Percentiles rank a stretch among this genome's conserved stretches.
Conservation (phyloP, 2,113 vertebrate species). For the Lontra canadensis region DNA sequence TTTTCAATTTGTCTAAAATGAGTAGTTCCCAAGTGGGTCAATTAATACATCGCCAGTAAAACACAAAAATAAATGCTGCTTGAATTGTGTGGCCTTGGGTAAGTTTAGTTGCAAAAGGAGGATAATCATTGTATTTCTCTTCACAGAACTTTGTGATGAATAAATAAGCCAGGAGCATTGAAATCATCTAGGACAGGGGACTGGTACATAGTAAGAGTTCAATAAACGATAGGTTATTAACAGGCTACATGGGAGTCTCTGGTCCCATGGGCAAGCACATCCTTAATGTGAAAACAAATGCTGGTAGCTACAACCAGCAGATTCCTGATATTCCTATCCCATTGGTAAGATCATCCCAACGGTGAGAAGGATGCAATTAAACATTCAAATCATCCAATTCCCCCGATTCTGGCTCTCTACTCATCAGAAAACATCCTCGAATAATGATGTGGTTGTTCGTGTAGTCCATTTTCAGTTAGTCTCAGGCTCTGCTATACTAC, state of each 20-base stretch:
- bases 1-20: conserved; percentile 35
- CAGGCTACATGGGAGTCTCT: neutral
- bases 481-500: neutral
- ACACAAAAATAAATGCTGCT: conserved; percentile 38
- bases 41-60: neutral
- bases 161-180: neutral
- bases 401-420: neutral
- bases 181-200: neutral
- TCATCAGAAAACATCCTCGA: neutral
- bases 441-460: neutral
- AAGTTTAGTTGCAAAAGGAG: neutral
- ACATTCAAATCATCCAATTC: neutral
- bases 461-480: neutral
- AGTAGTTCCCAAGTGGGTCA: neutral
- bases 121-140: neutral
- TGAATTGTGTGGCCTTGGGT: neutral
- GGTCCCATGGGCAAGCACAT: neutral
- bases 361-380: neutral
- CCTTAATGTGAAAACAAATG: neutral
- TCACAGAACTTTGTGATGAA: neutral
- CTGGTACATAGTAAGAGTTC: neutral
- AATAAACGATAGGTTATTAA: neutral
- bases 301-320: neutral
- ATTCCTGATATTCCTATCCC: neutral
- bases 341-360: neutral